Percentiles rank a stretch among this genome's conserved stretches.
Evolutionary conservation across 2,113 vertebrate genomes (phyloP).

Genomic region (Oryzias melastigma): DNA sequence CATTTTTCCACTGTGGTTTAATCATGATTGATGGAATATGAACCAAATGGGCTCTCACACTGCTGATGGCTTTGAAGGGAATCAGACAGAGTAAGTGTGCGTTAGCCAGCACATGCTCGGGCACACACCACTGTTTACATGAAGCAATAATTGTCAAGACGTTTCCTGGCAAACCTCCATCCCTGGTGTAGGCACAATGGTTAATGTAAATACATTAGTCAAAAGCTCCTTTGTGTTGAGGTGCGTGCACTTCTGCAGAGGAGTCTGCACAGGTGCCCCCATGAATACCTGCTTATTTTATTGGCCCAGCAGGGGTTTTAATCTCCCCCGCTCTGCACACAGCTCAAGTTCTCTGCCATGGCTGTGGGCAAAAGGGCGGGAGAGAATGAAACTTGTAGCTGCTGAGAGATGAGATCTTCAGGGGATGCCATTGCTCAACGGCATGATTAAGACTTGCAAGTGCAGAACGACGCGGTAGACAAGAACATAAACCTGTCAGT

Average conservation of each 20-base stretch:
- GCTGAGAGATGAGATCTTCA: slow-evolving; percentile 54
- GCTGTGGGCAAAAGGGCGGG: slow-evolving; percentile 41
- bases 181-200: slow-evolving; percentile 31
- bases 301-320: slow-evolving; percentile 43
- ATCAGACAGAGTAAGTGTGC: slow-evolving; percentile 19
- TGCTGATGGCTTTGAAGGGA: slow-evolving; percentile 41
- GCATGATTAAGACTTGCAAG: slow-evolving; percentile 53
- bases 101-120: slow-evolving; percentile 31
- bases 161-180: slow-evolving; percentile 32
- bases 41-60: slow-evolving; percentile 40
- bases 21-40: slow-evolving; percentile 60
- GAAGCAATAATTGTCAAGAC: slow-evolving; percentile 29
- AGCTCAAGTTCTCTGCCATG: slow-evolving; percentile 37
- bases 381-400: slow-evolving; percentile 35
- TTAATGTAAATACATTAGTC: slow-evolving; percentile 45
- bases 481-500: slow-evolving; percentile 69
- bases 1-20: slow-evolving; percentile 51
- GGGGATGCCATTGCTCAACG: slow-evolving; percentile 51
- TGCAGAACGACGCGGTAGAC: slow-evolving; percentile 50
- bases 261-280: slow-evolving; percentile 51
- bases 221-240: slow-evolving; percentile 60
- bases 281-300: slow-evolving; percentile 44
- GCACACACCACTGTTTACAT: slow-evolving; percentile 51
- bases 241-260: slow-evolving; percentile 32
- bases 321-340: slow-evolving; percentile 44